Evolutionary conservation across 2,888 invertebrate species (phyloP).

Genomic region (Psylliodes chrysocephalus): DNA sequence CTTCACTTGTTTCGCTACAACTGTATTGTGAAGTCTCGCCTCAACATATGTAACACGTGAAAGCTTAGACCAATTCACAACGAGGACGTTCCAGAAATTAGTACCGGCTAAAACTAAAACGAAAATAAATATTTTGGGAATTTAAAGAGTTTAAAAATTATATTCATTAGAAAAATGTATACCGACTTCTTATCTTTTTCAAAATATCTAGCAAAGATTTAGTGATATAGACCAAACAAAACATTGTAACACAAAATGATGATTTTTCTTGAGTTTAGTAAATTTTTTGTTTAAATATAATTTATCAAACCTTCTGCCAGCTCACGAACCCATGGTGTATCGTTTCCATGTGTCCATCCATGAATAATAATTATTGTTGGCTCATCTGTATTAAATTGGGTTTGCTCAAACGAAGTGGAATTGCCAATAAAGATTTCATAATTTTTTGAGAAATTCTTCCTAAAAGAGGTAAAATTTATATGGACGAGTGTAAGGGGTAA

Average conservation of each 20-base stretch:
- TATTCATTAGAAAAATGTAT: too few species aligned
- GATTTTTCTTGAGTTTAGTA: too few species aligned
- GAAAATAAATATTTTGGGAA: too few species aligned
- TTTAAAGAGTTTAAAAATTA: too few species aligned
- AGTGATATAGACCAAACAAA: too few species aligned
- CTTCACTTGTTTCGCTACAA: constrained; percentile 64
- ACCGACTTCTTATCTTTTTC: too few species aligned
- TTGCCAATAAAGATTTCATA: constrained; percentile 50
- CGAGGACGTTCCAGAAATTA: constrained; percentile 64
- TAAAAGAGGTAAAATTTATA: background rate
- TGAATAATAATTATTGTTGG: constrained; percentile 58
- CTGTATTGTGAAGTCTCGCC: constrained; percentile 63
- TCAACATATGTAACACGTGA: constrained; percentile 65
- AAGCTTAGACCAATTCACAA: constrained; percentile 69
- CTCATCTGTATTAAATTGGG: constrained; percentile 52
- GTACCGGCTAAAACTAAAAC: constrained; percentile 55
- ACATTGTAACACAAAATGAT: too few species aligned
- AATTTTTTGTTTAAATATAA: too few species aligned
- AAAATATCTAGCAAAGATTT: too few species aligned
- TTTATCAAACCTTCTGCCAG: constrained; percentile 56
- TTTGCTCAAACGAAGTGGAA: constrained; percentile 44
- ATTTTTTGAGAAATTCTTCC: constrained; percentile 8
- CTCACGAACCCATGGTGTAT: constrained; percentile 57
- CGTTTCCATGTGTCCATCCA: constrained; percentile 58
- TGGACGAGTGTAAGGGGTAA: too few species aligned